A percentile compares a stretch with the other conserved stretches of the same genome.
These are phyloP conservation scores for Octodonta nipae DNA, from an alignment of 2,888 invertebrate genomes.

Conservation along the genomic window DNA sequence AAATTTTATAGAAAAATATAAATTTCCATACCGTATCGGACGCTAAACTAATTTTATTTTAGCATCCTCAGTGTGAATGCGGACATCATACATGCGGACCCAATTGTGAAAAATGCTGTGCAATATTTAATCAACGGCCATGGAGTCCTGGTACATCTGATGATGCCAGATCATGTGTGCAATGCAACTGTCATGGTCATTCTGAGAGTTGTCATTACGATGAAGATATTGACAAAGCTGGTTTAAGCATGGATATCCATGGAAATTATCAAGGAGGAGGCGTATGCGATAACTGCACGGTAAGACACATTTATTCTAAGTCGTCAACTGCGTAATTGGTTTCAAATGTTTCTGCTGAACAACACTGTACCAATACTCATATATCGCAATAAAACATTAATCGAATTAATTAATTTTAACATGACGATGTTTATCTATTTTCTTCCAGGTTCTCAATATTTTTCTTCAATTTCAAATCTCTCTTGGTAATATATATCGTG, in stretches of 20 bases:
- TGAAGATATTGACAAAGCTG: conserved; percentile 52
- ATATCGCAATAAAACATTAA: background rate
- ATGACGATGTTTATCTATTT: background rate
- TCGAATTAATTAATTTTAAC: background rate
- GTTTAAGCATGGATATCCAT: conserved; percentile 50
- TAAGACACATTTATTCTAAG: too few relatives aligned
- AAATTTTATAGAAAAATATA: too few relatives aligned
- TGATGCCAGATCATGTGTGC: conserved; percentile 49
- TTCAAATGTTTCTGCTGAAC: too few relatives aligned
- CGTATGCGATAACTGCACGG: conserved; percentile 82
- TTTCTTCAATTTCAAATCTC: background rate
- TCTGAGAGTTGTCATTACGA: conserved; percentile 69
- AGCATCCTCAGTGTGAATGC: conserved; percentile 75
- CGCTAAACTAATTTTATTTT: too few relatives aligned
- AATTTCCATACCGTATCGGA: too few relatives aligned
- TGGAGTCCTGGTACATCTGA: conserved; percentile 54
- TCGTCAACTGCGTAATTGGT: too few relatives aligned
- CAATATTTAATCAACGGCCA: conserved; percentile 67
- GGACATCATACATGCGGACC: conserved; percentile 84
- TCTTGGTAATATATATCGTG: too few relatives aligned
- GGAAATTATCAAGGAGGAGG: conserved; percentile 66
- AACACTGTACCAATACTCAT: background rate
- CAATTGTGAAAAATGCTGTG: conserved; percentile 82
- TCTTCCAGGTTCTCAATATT: background rate
- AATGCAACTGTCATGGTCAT: conserved; percentile 82